Conservation (phyloP, 2,113 vertebrate species). For the Podiceps cristatus region DNA sequence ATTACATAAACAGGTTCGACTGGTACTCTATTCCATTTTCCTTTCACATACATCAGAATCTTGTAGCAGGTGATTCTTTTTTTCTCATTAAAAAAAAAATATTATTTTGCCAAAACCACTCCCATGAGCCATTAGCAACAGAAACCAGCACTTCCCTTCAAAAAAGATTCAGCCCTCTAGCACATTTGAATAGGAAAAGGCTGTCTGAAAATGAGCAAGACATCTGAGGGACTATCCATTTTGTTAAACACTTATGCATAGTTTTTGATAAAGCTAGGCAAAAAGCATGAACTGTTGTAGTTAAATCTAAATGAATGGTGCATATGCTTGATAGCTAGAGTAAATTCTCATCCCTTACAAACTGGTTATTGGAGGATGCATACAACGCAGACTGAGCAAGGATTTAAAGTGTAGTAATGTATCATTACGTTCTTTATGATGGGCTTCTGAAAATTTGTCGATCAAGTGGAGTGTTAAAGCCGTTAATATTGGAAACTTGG, state of each 20-base stretch:
- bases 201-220: background rate
- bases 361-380: background rate
- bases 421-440: background rate
- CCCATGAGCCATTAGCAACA: background rate
- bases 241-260: background rate
- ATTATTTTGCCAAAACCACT: background rate
- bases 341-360: background rate
- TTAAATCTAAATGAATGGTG: background rate
- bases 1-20: constrained; percentile 11
- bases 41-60: background rate
- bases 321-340: background rate
- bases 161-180: background rate
- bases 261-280: background rate
- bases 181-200: background rate
- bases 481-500: background rate
- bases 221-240: background rate
- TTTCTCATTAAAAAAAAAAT: background rate
- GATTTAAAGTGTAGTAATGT: background rate
- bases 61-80: background rate
- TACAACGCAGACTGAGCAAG: background rate
- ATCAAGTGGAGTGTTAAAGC: background rate
- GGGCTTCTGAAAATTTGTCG: background rate
- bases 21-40: background rate
- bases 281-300: background rate
- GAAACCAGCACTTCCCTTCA: background rate